Conservation (phyloP, 1,140 invertebrate genomes). For the Spodoptera frugiperda region DNA sequence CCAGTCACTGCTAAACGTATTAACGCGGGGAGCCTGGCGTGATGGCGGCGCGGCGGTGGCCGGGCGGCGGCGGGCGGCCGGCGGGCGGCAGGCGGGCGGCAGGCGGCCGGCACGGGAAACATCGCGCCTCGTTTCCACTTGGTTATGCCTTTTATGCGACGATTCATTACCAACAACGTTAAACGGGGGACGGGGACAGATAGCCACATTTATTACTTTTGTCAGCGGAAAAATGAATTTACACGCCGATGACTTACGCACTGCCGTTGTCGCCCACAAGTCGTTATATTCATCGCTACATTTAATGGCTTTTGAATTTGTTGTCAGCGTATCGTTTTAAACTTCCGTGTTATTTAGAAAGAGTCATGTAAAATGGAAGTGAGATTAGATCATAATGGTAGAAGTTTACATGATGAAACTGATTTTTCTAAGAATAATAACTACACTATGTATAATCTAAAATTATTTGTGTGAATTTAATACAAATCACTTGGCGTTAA, state of each 20-base stretch:
- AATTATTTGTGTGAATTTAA: background rate
- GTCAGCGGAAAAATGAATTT: constrained; percentile 85
- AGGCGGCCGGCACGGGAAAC: constrained; percentile 36
- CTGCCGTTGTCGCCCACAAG: constrained; percentile 26
- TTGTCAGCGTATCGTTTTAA: constrained; percentile 4
- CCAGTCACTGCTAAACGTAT: constrained; percentile 72
- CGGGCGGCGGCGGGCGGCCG: background rate
- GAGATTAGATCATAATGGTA: background rate
- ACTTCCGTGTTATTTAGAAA: background rate
- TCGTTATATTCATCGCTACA: constrained; percentile 41
- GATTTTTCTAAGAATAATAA: background rate
- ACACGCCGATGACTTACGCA: constrained; percentile 68
- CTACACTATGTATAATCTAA: background rate
- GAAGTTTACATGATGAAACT: too few relatives aligned
- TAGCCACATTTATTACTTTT: constrained; percentile 84
- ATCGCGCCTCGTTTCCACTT: constrained; percentile 78
- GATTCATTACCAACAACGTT: constrained; percentile 79
- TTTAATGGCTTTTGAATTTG: constrained; percentile 45
- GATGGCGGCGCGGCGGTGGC: constrained; percentile 16
- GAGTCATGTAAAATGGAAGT: background rate
- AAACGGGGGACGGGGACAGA: constrained; percentile 75
- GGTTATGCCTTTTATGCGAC: constrained; percentile 84
- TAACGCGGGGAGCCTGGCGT: constrained; percentile 54
- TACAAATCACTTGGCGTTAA: background rate
- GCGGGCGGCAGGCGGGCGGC: constrained; percentile 15